These are phyloP conservation scores for Danio choprae DNA, from an alignment of 2,797 vertebrate species.

Conservation along the genomic window DNA sequence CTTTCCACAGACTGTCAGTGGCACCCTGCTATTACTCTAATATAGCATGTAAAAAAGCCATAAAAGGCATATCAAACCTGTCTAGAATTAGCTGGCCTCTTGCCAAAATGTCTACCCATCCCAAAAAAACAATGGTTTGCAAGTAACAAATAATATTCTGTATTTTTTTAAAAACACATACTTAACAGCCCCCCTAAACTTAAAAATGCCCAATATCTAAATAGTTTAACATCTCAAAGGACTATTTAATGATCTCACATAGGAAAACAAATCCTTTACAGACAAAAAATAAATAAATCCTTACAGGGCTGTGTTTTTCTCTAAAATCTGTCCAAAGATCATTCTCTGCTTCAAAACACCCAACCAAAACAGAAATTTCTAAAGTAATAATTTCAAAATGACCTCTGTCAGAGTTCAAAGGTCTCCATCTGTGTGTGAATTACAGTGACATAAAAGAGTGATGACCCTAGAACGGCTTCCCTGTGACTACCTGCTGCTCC, in stretches of 20 bases:
- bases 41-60: slow-evolving; percentile 65
- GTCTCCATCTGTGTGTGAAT: slow-evolving; percentile 94
- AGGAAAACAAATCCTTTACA: slow-evolving; percentile 5
- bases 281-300: slow-evolving; percentile 59
- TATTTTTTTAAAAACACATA: not conserved
- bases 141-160: slow-evolving; percentile 34
- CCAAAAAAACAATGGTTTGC: slow-evolving; percentile 14
- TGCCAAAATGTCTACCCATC: slow-evolving; percentile 79
- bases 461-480: slow-evolving; percentile 91
- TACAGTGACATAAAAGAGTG: slow-evolving; percentile 85
- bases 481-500: slow-evolving; percentile 97
- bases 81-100: slow-evolving; percentile 77
- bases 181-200: not conserved
- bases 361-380: slow-evolving; percentile 77
- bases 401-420: slow-evolving; percentile 94
- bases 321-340: slow-evolving; percentile 54
- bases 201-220: not conserved
- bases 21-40: slow-evolving; percentile 68
- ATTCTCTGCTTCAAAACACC: slow-evolving; percentile 63
- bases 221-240: not conserved
- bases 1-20: slow-evolving; percentile 50
- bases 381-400: slow-evolving; percentile 88
- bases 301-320: not conserved
- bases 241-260: slow-evolving; percentile 16
- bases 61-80: slow-evolving; percentile 73